These are phyloP conservation scores for Rhabdomys dilectus DNA, from an alignment of 2,113 vertebrate genomes.

Conservation along the genomic window DNA sequence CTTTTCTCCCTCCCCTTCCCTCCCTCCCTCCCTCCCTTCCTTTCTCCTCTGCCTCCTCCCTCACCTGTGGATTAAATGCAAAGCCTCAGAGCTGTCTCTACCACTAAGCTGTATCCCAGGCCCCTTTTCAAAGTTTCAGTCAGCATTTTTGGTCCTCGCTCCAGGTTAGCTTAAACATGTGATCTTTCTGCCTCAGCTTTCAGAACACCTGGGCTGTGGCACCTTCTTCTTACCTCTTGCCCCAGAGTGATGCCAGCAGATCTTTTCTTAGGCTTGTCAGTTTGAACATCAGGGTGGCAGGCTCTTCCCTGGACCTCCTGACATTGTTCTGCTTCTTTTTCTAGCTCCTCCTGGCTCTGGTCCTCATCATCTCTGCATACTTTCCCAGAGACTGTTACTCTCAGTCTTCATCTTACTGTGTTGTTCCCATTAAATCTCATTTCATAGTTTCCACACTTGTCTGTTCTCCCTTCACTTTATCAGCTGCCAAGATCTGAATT, in stretches of 20 bases:
- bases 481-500: neutral
- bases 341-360: neutral
- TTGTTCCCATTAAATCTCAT: neutral
- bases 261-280: neutral
- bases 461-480: neutral
- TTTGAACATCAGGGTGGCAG: neutral
- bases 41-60: neutral
- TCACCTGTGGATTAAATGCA: neutral
- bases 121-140: neutral
- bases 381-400: neutral
- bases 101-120: neutral
- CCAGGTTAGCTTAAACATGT: neutral
- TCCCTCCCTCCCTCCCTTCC: accelerated
- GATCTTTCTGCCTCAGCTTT: neutral
- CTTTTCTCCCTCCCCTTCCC: too few relatives aligned
- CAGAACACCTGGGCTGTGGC: neutral
- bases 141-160: neutral
- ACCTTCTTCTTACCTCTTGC: neutral
- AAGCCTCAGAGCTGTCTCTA: neutral
- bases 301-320: neutral
- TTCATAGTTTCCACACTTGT: neutral
- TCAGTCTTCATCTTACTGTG: neutral
- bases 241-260: neutral
- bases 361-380: neutral
- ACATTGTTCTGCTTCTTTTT: neutral